Conservation (phyloP, 1,140 invertebrate genomes). For the Lepidurus apus region DNA sequence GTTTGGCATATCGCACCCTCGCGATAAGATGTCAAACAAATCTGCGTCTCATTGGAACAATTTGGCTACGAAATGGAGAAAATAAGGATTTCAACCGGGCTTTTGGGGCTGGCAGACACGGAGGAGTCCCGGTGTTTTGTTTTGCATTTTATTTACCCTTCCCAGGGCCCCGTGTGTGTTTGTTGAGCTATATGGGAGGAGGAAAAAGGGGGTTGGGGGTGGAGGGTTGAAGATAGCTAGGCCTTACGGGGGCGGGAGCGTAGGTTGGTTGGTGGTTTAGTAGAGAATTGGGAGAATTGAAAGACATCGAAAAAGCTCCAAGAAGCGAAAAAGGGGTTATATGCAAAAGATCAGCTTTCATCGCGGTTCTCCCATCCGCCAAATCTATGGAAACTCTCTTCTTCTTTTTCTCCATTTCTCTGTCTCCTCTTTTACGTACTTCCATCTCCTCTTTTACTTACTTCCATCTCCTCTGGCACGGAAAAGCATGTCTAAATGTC, state of each 20-base stretch:
- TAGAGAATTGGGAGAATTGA: not conserved
- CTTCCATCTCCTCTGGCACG: not conserved
- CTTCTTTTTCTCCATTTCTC: not conserved
- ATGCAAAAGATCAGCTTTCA: slow-evolving; percentile 24
- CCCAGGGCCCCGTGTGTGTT: slow-evolving; percentile 12
- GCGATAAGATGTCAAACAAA: slow-evolving; percentile 15
- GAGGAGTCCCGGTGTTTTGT: not conserved
- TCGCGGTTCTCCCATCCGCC: not conserved
- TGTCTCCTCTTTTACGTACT: not conserved
- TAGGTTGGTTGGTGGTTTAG: slow-evolving; percentile 27
- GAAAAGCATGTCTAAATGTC: slow-evolving; percentile 18
- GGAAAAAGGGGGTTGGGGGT: slow-evolving; percentile 33
- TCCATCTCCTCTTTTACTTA: not conserved
- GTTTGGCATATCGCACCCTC: slow-evolving; percentile 9
- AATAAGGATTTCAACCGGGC: not conserved
- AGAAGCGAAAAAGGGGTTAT: slow-evolving; percentile 27
- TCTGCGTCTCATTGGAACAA: slow-evolving; percentile 5
- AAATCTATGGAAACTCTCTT: not conserved
- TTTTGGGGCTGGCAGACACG: not conserved
- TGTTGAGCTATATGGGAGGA: slow-evolving; percentile 31
- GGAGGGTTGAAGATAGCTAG: slow-evolving; percentile 33
- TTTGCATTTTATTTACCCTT: slow-evolving; percentile 20
- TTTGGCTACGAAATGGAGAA: not conserved
- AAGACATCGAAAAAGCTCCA: slow-evolving; percentile 15
- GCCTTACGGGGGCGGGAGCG: slow-evolving; percentile 35